These are phyloP conservation scores for Scaeva pyrastri DNA, from an alignment of 2,888 invertebrate genomes.

Conservation along the genomic window DNA sequence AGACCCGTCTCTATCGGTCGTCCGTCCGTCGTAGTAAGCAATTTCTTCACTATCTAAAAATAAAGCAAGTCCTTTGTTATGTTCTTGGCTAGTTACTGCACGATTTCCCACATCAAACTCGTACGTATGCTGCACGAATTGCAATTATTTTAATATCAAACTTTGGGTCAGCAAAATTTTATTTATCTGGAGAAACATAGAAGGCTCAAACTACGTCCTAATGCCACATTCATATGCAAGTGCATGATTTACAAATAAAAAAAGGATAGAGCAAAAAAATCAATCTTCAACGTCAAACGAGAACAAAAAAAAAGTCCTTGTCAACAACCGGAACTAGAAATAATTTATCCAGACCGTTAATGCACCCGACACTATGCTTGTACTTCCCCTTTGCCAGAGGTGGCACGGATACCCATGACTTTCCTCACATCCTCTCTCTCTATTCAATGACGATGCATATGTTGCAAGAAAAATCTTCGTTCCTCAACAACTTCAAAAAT, in stretches of 20 bases:
- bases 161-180: conserved; percentile 30
- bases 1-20: too few relatives aligned
- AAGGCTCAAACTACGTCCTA: conserved; percentile 5
- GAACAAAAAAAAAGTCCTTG: conserved; percentile 45
- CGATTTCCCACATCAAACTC: conserved; percentile 31
- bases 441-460: conserved; percentile 55
- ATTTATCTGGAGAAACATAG: not conserved
- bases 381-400: conserved; percentile 50
- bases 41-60: conserved; percentile 39
- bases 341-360: conserved; percentile 40
- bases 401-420: not conserved
- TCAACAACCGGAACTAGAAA: conserved; percentile 66
- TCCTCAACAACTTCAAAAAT: too few relatives aligned
- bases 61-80: conserved; percentile 43
- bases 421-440: conserved; percentile 43
- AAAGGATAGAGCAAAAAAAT: too few relatives aligned
- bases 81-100: conserved; percentile 31
- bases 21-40: conserved; percentile 23
- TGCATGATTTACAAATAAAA: conserved; percentile 12
- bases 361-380: conserved; percentile 13
- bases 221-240: conserved; percentile 28
- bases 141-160: conserved; percentile 42
- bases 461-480: conserved; percentile 57
- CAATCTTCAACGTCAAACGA: conserved; percentile 24
- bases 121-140: conserved; percentile 26